These are phyloP conservation scores for Drosophila histrio DNA, from an alignment of 2,888 invertebrate species.

Conservation along the genomic window DNA sequence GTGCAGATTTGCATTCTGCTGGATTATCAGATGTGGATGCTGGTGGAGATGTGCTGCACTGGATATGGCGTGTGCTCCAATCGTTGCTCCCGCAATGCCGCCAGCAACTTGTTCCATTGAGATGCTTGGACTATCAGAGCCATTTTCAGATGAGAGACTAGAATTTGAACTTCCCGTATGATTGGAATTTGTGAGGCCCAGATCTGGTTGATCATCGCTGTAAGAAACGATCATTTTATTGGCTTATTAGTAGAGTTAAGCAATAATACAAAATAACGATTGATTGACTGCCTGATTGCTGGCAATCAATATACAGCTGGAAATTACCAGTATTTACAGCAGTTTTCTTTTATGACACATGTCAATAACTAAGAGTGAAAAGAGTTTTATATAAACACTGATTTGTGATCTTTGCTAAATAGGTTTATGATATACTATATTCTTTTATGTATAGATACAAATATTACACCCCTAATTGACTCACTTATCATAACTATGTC, in stretches of 20 bases:
- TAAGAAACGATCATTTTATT: constrained; percentile 70
- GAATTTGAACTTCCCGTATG: constrained; percentile 89
- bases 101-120: constrained; percentile 88
- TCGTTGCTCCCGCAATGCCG: constrained; percentile 47
- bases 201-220: constrained; percentile 88
- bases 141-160: constrained; percentile 84
- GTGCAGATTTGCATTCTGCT: constrained; percentile 71
- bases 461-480: constrained; percentile 12
- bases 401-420: neutral
- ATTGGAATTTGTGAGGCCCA: constrained; percentile 85
- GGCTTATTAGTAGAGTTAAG: neutral
- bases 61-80: constrained; percentile 38
- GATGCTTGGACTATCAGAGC: constrained; percentile 90
- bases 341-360: neutral
- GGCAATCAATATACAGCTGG: constrained; percentile 13
- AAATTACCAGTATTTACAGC: neutral
- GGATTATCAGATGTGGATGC: constrained; percentile 63
- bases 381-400: neutral
- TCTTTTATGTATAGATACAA: too few species aligned
- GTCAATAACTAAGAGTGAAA: neutral
- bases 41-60: constrained; percentile 39
- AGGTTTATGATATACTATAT: too few species aligned
- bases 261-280: neutral
- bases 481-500: constrained; percentile 80
- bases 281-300: neutral